phyloP scores from a whole-genome alignment of 2,797 vertebrate genomes.

The Atherinosoma microstoma region DNA sequence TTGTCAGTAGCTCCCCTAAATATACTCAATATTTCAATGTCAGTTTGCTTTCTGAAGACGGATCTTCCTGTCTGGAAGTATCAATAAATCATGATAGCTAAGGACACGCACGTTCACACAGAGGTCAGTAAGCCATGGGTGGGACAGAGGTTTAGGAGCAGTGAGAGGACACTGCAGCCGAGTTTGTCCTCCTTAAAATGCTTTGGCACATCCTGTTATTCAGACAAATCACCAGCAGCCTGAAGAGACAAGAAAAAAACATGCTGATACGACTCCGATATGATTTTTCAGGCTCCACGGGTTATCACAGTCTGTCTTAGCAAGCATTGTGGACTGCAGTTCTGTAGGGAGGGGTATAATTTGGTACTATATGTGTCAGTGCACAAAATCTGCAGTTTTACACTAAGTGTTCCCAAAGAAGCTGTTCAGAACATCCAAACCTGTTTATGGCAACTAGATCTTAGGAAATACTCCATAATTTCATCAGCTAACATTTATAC shows the following conservation, averaged over 20 bases:
- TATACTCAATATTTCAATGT: background rate
- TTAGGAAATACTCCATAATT: background rate
- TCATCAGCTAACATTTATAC: background rate
- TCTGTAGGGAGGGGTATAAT: background rate
- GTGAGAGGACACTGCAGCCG: conserved; percentile 27
- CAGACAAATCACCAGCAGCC: conserved; percentile 49
- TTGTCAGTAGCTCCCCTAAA: background rate
- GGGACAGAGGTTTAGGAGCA: conserved; percentile 9
- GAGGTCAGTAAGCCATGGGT: conserved; percentile 25
- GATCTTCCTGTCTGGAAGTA: conserved; percentile 19
- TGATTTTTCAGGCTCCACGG: conserved; percentile 21
- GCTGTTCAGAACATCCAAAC: background rate
- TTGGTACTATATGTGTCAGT: background rate
- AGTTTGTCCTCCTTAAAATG: conserved; percentile 36
- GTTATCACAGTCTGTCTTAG: background rate
- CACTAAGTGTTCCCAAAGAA: background rate
- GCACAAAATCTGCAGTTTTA: conserved; percentile 3
- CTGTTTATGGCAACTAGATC: background rate
- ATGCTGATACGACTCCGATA: conserved; percentile 48
- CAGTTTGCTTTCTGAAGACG: background rate
- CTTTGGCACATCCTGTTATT: conserved; percentile 56
- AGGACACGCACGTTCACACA: background rate
- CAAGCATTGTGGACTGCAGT: background rate
- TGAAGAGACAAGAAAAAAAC: conserved; percentile 15
- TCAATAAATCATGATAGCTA: background rate